phyloP scores from a whole-genome alignment of 53 echinoderm and acorn worm species.

The Henricia sp. region DNA sequence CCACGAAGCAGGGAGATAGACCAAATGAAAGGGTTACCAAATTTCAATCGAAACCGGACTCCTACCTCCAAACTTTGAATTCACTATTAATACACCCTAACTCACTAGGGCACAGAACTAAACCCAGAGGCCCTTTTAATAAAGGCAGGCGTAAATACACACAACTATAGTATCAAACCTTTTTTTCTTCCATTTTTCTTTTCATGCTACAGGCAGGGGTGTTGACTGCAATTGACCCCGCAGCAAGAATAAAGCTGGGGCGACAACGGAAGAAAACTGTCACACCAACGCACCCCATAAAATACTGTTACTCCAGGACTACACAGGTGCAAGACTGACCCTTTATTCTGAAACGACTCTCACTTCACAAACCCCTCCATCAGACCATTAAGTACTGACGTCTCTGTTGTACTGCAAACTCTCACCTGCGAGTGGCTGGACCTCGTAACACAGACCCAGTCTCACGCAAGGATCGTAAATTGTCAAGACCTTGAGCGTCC shows the following conservation, averaged over 20 bases:
- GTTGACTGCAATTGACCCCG: constrained; percentile 49
- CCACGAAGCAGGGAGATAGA: no score
- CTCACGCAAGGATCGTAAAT: constrained; percentile 64
- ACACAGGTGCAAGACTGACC: constrained; percentile 64
- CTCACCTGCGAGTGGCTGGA: not conserved
- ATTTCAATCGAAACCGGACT: no score
- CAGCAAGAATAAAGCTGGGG: constrained; percentile 4
- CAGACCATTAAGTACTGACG: constrained; percentile 1
- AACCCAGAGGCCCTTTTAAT: no score
- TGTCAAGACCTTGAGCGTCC: constrained; percentile 11
- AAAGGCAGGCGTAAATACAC: constrained; percentile 8
- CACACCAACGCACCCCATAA: constrained; percentile 28
- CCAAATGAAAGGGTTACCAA: no score
- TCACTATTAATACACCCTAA: no score
- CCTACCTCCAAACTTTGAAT: no score
- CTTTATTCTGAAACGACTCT: not conserved
- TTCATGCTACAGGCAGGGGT: constrained; percentile 29
- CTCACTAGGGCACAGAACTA: no score
- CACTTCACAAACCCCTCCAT: not conserved
- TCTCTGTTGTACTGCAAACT: constrained; percentile 6
- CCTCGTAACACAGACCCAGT: constrained; percentile 10
- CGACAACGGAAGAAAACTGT: constrained; percentile 53
- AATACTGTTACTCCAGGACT: constrained; percentile 48
- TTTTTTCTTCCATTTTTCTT: not conserved
- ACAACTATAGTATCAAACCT: not conserved